Evolutionary conservation across 2,888 invertebrate genomes (phyloP).

Genomic region (Agriopis leucophaearia): DNA sequence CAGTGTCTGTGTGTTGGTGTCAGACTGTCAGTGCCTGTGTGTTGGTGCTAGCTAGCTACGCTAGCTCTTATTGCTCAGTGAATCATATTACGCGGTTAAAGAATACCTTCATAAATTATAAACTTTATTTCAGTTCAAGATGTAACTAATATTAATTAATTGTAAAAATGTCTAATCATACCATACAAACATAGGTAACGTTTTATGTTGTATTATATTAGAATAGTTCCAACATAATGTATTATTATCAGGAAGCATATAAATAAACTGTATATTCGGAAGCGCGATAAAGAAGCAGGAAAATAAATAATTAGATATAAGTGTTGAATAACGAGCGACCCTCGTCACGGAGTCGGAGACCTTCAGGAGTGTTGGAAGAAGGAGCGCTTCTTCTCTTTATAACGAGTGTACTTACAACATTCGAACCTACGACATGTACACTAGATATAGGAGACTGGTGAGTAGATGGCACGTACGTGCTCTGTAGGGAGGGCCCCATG

Average conservation of each 20-base stretch:
- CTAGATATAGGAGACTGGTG: too few relatives aligned
- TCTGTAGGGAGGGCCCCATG: too few relatives aligned
- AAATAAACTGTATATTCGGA: constrained; percentile 4
- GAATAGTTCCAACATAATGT: neutral
- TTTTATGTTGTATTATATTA: neutral
- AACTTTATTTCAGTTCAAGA: too few relatives aligned
- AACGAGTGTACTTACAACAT: neutral
- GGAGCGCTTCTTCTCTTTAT: constrained; percentile 23
- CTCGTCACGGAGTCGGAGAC: constrained; percentile 36
- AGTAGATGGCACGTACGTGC: too few relatives aligned
- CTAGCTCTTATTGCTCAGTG: too few relatives aligned
- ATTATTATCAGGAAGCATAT: neutral
- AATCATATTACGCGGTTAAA: too few relatives aligned
- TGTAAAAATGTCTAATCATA: neutral
- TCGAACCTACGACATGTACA: too few relatives aligned
- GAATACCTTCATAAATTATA: too few relatives aligned
- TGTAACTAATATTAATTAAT: neutral
- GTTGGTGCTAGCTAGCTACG: too few relatives aligned
- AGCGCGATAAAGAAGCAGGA: constrained; percentile 13
- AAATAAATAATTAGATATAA: constrained; percentile 34
- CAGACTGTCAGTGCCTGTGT: too few relatives aligned
- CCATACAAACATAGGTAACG: neutral
- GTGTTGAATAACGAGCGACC: constrained; percentile 45
- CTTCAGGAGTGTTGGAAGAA: constrained; percentile 22
- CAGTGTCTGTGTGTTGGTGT: too few relatives aligned